Base-by-base conservation (phyloP, 2,888 invertebrate genomes). In the Agrilus mali region DNA sequence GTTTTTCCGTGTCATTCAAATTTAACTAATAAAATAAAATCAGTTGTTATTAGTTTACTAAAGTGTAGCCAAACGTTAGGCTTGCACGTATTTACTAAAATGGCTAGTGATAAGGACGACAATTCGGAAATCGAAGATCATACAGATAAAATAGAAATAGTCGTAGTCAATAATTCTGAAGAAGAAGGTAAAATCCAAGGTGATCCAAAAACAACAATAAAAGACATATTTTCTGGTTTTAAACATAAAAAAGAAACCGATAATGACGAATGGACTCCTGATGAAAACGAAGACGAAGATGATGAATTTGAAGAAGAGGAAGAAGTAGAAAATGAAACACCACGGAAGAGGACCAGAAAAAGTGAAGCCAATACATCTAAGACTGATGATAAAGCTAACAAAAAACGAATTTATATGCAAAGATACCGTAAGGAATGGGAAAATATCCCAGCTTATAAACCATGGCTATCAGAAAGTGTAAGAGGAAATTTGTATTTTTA, bases 391-490 rank as follows among this genome's bases (percentile, higher is more conserved):
- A 42, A 38, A 7, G 40, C 40, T 33, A 35, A 46, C 1, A 49
- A 50, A 22, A 47, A 44, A 14, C 45, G 58, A 53, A 51, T 50
- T 48, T 63, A 63, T 47, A 48, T 53, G 2, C 63, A 62, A 47
- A 64, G 63, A 49, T 64, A 64, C 43, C 61, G 62, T 43, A 63
- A 63, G 48, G 63, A 65, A 51, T 64, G 64, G 65, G 63, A 65
- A 50, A 55, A 57, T 17, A 58, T 63, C 42, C 64, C 63, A n/a
- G 55, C 60, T 37, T 60, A 63, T 10, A 63, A 59, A 45, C 61
- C 60, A 4, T 64, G 64, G 64, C 49, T 64, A 10, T 60, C 63
- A 4, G 60, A 60, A 42, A 64, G 64, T 49, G 54, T 62, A 7
- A 57, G 61, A 43, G 64, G 64, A 14, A 57, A 60, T 35, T 56